Percentiles rank a stretch among this genome's conserved stretches.
These are phyloP conservation scores for Setipinna tenuifilis DNA, from an alignment of 2,797 vertebrate genomes.

Conservation along the genomic window DNA sequence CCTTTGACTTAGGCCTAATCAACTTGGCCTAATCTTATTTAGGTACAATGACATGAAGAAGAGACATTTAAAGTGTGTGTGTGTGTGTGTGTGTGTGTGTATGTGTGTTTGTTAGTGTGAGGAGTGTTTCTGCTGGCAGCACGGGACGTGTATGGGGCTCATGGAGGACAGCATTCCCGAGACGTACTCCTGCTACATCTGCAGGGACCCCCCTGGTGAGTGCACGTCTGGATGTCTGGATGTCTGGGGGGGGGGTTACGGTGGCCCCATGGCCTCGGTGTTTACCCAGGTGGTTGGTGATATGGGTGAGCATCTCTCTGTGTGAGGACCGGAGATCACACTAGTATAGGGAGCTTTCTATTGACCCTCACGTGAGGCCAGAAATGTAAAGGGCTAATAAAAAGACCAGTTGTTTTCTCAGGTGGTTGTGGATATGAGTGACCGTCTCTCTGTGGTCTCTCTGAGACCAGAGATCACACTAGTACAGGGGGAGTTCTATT, in stretches of 20 bases:
- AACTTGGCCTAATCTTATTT: too few relatives aligned
- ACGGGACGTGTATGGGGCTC: constrained; percentile 96
- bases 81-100: constrained; percentile 7
- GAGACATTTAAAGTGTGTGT: too few relatives aligned
- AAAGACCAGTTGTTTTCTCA: too few relatives aligned
- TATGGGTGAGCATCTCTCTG: neutral
- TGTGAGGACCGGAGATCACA: neutral
- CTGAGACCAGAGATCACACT: too few relatives aligned
- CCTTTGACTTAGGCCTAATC: too few relatives aligned
- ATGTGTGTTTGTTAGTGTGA: constrained; percentile 82
- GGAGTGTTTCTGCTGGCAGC: constrained; percentile 96
- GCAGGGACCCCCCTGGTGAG: constrained; percentile 91
- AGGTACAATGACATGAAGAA: too few relatives aligned
- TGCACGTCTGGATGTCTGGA: neutral
- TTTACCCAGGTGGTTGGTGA: neutral
- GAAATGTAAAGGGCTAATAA: too few relatives aligned
- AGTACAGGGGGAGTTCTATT: too few relatives aligned
- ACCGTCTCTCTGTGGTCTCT: too few relatives aligned
- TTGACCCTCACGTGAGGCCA: neutral
- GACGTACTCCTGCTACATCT: constrained; percentile 92
- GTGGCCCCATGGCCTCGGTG: neutral
- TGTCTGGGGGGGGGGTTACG: neutral
- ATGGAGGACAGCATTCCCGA: constrained; percentile 93
- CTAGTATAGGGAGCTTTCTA: neutral
- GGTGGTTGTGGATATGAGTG: too few relatives aligned